Evolutionary conservation across 2,113 vertebrate species (phyloP), one percentile per base, ranked within the genome.

Genomic region (Polypterus bichir): DNA sequence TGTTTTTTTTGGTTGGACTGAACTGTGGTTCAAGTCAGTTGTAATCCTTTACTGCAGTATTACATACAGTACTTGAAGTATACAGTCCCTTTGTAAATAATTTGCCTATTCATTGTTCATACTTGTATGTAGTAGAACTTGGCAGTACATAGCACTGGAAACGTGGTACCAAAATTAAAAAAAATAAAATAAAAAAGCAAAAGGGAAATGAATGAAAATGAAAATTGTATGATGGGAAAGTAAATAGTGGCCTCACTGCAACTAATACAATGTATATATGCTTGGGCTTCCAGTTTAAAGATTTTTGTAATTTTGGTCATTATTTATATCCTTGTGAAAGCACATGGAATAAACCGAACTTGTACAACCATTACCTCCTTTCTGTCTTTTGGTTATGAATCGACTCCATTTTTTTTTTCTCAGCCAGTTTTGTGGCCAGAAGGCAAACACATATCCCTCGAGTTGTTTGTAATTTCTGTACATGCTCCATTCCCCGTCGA

Each of bases 261-360:
- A 88, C 79, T 86, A 86, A 93, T 80, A 83, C 76, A 66, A 78
- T 96, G 91, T 96, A 95, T 81, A 95, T 92, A 94, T 87, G 92
- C 92, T 93, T 93, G 93, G 92, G 92, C 92, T 97, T 97, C 93
- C 92, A 94, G 90, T 92, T 92, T 91, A 82, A 87, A 80, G 79
- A 91, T 97, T 95, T n/a, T 97, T 93, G 90, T 97, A 95, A 92
- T 83, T 94, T 93, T 89, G 73, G 90, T 91, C 89, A 90, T 94
- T 92, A 96, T 97, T 97, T 97, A 93, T 95, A 97, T 90, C 91
- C 82, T 87, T 93, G 91, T 90, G 85, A 92, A 85, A 97, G 88
- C 93, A 96, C 94, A 96, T 83, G 85, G 83, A 97, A 97, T 97
- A 97, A 97, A 97, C 88, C 75, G 72, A 85, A 89, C 83, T 88